Base-by-base conservation (phyloP, 2,888 invertebrate species). In the Ichneumoninae sp. region DNA sequence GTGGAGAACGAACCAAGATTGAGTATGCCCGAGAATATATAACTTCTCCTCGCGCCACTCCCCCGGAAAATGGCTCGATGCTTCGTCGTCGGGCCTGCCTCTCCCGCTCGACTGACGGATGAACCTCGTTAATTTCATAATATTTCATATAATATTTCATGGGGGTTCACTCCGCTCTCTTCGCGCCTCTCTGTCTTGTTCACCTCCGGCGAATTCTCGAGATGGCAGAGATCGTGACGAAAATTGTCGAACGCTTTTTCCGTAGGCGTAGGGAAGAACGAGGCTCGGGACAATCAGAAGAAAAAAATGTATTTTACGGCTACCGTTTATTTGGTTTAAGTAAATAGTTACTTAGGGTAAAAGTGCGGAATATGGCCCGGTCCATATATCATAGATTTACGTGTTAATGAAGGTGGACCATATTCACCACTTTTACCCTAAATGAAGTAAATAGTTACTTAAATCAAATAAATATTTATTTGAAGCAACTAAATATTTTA, bases 61-160 rank as follows among this genome's bases (percentile, higher is more conserved):
- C 74, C 16, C 72, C 52, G 75, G 75, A 74, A 72, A 84, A 71
- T 85, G 75, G 86, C 83, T 89, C 88, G 90, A 91, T 90, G 88
- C 85, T 13, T 84, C 70, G 88, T 87, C 86, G 89, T 89, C 90
- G 90, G 86, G 83, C 70, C 82, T 57, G 40, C 71, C 81, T 13
- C 52, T 54, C 33, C 71, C 66, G 30, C 60, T 60, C 69, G 75
- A 85, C 87, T 90, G 91, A 91, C 89, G 88, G 90, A 91, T 91
- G 90, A 85, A 82, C 87, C 89, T 90, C 91, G 89, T 91, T 91
- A 91, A 90, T 91, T 91, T 90, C 88, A 90, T 90, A 91, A 91
- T 91, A 91, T 89, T 87, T 77, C 87, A 87, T 74, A 90, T 90
- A 91, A 91, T 91, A 91, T 89, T 87, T 77, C 87, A 87, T 74